phyloP scores from a whole-genome alignment of 2,888 invertebrate genomes.

The Gari tellinella region DNA sequence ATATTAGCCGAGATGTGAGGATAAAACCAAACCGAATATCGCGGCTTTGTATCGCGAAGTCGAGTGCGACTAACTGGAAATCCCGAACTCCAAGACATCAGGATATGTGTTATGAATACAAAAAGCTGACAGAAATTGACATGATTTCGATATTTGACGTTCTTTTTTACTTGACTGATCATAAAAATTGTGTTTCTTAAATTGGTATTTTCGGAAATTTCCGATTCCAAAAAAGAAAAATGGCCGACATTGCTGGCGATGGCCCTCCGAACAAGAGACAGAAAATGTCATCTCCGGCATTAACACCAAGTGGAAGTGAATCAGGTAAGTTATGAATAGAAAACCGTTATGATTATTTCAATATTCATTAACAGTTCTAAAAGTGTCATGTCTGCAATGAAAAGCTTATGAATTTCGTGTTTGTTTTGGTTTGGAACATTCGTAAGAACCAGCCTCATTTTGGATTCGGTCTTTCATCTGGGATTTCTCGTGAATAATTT shows the following conservation, averaged over 20 bases:
- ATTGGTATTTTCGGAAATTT: slow-evolving; percentile 53
- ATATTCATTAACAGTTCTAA: neutral
- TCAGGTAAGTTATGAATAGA: slow-evolving; percentile 69
- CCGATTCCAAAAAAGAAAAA: slow-evolving; percentile 58
- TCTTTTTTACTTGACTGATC: slow-evolving; percentile 33
- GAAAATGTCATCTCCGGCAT: slow-evolving; percentile 88
- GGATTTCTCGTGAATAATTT: slow-evolving; percentile 6
- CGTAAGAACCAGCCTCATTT: slow-evolving; percentile 56
- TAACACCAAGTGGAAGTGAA: slow-evolving; percentile 73
- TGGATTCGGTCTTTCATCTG: slow-evolving; percentile 32
- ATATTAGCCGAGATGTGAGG: slow-evolving; percentile 61
- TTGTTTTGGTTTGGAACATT: slow-evolving; percentile 46
- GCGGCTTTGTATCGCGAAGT: slow-evolving; percentile 55
- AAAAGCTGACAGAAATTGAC: slow-evolving; percentile 30
- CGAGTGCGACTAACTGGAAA: slow-evolving; percentile 52
- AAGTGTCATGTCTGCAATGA: neutral
- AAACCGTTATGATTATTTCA: neutral
- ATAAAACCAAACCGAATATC: slow-evolving; percentile 62
- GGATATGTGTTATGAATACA: slow-evolving; percentile 42
- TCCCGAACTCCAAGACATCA: slow-evolving; percentile 35
- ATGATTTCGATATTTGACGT: slow-evolving; percentile 23
- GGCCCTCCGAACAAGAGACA: slow-evolving; percentile 99
- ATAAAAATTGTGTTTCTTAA: slow-evolving; percentile 34
- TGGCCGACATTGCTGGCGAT: slow-evolving; percentile 85
- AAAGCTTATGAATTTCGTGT: neutral